Base-by-base conservation (phyloP, 2,888 invertebrate genomes). In the Drosophila niveifrons region DNA sequence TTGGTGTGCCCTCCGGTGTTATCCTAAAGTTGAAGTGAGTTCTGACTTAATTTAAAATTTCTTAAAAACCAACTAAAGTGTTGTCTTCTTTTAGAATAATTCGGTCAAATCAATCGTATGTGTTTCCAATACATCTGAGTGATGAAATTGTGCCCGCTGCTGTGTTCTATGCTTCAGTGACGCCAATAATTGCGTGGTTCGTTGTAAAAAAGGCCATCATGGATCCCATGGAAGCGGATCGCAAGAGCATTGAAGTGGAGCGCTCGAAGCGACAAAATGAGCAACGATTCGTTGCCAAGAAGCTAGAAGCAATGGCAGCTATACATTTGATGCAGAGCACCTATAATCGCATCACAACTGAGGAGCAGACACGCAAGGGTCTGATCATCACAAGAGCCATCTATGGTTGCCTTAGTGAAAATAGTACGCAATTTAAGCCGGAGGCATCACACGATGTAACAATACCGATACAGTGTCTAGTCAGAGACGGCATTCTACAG, bases 401-500 rank as follows among this genome's bases (percentile, higher is more conserved):
- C 8, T 97, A 97, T 88, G 97, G 97, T 18, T 95, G 95, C 90
- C 92, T 96, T 47, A 93, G 93, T 13, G 82, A 91, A 65, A 93
- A 70, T 41, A 80, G 80, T 39, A 66, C 47, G 10, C 76, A 72
- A 46, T 89, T 90, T 48, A 73, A 89, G 0, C 92, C 93, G 0
- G 93, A 93, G 3, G 78, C 90, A 63, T 91, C 91, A 10, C 95
- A 98, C 69, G 98, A 99, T 92, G 99, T 99, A 13, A 98, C 97
- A n/a, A 94, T 98, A 83, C 98, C 98, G 0, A 90, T 99, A 28
- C 99, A 99, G 92, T 98, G 98, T 90, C 94, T 98, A 82, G 97
- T 98, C 58, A 97, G 96, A 90, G 97, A 98, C 91, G 97, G 98
- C n/a, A 95, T 96, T 90, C 94, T 99, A 57, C 94, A 96, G 71